Conservation (phyloP, 2,113 vertebrate species). For the Nycticryphes semicollaris region DNA sequence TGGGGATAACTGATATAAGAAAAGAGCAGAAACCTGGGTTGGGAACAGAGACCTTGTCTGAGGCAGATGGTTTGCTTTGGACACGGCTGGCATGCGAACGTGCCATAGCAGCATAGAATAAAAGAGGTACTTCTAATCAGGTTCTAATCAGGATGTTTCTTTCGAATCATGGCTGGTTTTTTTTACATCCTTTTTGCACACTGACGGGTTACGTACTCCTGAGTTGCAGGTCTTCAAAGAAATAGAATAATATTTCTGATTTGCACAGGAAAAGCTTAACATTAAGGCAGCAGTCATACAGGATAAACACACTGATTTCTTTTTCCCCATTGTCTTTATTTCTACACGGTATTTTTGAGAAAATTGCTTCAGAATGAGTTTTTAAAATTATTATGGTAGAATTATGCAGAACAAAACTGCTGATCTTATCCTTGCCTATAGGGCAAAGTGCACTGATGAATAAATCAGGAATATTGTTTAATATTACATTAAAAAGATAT, state of each 20-base stretch:
- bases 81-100: not conserved
- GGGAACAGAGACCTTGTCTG: not conserved
- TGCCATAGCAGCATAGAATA: not conserved
- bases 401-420: slow-evolving; percentile 37
- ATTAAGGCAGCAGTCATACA: not conserved
- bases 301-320: not conserved
- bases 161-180: not conserved
- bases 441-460: slow-evolving; percentile 50
- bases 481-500: slow-evolving; percentile 62
- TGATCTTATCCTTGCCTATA: slow-evolving; percentile 39
- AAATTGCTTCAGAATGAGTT: slow-evolving; percentile 30
- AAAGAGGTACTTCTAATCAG: not conserved
- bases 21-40: not conserved
- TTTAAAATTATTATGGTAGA: not conserved
- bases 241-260: slow-evolving; percentile 9
- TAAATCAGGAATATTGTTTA: slow-evolving; percentile 60
- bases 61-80: not conserved
- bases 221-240: not conserved
- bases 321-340: slow-evolving; percentile 1
- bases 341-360: not conserved
- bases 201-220: not conserved
- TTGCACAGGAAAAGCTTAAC: not conserved
- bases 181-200: not conserved
- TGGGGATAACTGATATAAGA: not conserved
- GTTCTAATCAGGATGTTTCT: not conserved